Percentiles rank a stretch among this genome's conserved stretches.
Evolutionary conservation across 2,113 vertebrate genomes (phyloP).

Genomic region (Drymodes brunneopygia): DNA sequence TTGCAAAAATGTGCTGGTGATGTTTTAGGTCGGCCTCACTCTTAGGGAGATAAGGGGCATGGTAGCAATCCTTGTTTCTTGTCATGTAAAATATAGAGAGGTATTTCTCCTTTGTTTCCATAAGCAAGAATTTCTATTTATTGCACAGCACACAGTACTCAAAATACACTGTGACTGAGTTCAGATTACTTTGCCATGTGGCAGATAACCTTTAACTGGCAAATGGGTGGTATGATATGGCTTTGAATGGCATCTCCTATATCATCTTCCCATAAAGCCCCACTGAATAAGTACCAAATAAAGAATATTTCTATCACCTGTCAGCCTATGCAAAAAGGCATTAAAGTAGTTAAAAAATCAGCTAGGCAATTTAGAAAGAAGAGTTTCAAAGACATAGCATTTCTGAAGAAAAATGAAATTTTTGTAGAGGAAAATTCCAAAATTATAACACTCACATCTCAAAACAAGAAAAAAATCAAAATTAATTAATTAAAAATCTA

Average conservation of each 20-base stretch:
- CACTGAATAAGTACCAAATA: background rate
- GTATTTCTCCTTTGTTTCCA: background rate
- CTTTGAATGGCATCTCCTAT: background rate
- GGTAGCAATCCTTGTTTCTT: background rate
- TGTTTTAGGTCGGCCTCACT: conserved; percentile 8
- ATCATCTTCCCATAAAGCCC: background rate
- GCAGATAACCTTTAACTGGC: background rate
- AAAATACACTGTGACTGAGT: background rate
- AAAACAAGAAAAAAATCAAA: background rate
- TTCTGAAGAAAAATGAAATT: background rate
- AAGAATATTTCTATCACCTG: background rate
- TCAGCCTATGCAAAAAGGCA: background rate
- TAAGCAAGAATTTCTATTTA: background rate
- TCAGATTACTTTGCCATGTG: background rate
- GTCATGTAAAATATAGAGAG: background rate
- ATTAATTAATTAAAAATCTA: background rate
- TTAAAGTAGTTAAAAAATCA: background rate
- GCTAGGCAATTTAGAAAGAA: background rate
- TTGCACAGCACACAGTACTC: background rate
- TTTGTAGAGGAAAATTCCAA: background rate
- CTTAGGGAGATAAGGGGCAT: background rate
- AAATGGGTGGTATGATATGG: background rate
- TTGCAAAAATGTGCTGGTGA: background rate
- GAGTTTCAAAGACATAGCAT: background rate
- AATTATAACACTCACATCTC: background rate